Conservation (phyloP, 2,797 vertebrate genomes). For the Momotus momota region DNA sequence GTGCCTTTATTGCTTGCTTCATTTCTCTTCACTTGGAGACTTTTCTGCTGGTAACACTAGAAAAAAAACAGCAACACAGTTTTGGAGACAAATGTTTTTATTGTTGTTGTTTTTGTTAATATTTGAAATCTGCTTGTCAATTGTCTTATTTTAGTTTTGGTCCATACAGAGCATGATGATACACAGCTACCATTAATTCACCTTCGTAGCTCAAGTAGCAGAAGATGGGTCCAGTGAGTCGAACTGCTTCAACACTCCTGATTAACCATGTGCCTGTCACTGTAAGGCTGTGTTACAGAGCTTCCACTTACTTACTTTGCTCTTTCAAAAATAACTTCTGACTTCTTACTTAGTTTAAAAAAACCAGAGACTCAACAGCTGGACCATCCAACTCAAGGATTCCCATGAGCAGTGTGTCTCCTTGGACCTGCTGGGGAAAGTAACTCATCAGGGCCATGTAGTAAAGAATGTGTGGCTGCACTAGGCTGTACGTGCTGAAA, state of each 20-base stretch:
- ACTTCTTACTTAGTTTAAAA: neutral
- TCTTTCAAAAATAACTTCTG: neutral
- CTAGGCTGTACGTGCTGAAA: accelerated
- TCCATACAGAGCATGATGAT: neutral
- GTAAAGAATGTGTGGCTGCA: neutral
- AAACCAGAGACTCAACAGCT: neutral
- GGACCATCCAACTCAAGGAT: neutral
- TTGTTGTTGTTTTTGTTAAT: neutral
- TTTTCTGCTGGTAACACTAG: neutral
- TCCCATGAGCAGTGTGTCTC: neutral
- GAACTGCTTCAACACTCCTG: neutral
- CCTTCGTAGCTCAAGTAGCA: neutral
- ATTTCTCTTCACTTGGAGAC: neutral
- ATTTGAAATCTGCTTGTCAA: neutral
- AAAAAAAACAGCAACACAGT: neutral
- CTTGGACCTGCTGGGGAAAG: neutral
- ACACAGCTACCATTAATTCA: neutral
- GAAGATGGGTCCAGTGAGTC: neutral
- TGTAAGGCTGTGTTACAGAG: accelerated
- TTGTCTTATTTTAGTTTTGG: neutral
- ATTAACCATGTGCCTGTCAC: neutral
- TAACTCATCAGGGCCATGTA: neutral
- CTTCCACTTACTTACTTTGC: neutral
- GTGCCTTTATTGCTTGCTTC: neutral
- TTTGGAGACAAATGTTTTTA: neutral